Evolutionary conservation across 2,113 vertebrate genomes (phyloP), one percentile per base, ranked within the genome.

Genomic region (Peromyscus californicus): DNA sequence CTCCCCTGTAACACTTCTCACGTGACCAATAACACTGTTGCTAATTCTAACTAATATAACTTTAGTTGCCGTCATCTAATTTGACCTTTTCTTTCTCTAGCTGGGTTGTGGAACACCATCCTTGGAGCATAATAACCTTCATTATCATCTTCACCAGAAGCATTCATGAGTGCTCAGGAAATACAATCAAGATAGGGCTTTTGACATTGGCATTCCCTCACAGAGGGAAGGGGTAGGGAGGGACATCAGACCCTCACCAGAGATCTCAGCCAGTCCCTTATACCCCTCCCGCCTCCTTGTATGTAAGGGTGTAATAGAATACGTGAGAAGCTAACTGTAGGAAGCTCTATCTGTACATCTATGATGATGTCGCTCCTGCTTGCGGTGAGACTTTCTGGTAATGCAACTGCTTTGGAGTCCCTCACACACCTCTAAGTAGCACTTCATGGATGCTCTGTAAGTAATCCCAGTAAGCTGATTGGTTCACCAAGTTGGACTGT

Each of bases 61-160:
- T 91, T 93, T 63, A 72, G 29, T 61, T 92, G 85, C 83, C 84
- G 59, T 88, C 84, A 76, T 88, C 84, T 78, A 74, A 70, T 33
- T 87, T 92, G 29, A 59, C 39, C 11, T 75, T 91, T 15, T 63
- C 74, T 85, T 51, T n/a, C n/a, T 42, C 59, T 65, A 16, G 57
- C 83, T 67, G 61, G 19, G 39, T 33, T 86, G 17, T 48, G 67
- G 57, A 63, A 42, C 57, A 1, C 57, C 29, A n/a, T 63, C 36
- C 82, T 84, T 42, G 39, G 42, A 86, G 61, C 61, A 48, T 12
- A 22, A 48, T 12, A 33, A 51, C 42, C 17, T 51, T 61, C 42
- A 22, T 67, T 22, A 22, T 33, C 42, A 36, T 48, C 63, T 33
- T 51, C 42, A 86, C 61, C 63, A 48, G 63, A 67, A 86, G 29